A percentile compares a stretch with the other conserved stretches of the same genome.
Conservation (phyloP, 1,140 invertebrate species). For the Bombus consobrinus region DNA sequence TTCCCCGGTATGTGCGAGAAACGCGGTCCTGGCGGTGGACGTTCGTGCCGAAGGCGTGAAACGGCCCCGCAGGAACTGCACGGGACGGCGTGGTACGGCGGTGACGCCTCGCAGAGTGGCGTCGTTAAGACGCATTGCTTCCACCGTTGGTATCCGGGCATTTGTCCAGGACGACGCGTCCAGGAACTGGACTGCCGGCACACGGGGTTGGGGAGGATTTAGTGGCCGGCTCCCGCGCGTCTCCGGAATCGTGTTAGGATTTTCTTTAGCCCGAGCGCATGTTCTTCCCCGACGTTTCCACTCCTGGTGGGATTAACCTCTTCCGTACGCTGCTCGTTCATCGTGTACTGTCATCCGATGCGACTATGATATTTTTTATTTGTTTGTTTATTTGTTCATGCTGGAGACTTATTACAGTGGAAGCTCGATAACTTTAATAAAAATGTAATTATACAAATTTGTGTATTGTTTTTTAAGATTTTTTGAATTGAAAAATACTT, state of each 20-base stretch:
- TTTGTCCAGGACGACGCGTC: constrained; percentile 80
- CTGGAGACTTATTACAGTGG: too few species aligned
- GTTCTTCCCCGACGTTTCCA: too few species aligned
- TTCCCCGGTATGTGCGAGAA: background rate
- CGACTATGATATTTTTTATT: too few species aligned
- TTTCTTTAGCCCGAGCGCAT: constrained; percentile 22
- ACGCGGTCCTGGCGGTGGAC: background rate
- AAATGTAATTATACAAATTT: too few species aligned
- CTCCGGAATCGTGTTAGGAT: constrained; percentile 61
- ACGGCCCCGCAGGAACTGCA: constrained; percentile 53
- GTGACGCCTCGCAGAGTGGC: constrained; percentile 47
- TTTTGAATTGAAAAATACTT: too few species aligned
- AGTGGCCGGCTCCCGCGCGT: constrained; percentile 54
- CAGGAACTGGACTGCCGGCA: constrained; percentile 70
- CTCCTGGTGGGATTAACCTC: too few species aligned
- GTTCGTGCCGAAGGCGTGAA: constrained; percentile 27
- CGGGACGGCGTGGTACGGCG: constrained; percentile 12
- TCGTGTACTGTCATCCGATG: too few species aligned
- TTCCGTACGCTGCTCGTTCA: too few species aligned
- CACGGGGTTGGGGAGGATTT: constrained; percentile 71
- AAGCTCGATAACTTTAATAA: too few species aligned
- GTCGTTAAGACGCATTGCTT: constrained; percentile 80
- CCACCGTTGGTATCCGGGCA: constrained; percentile 81
- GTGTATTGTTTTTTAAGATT: too few species aligned
- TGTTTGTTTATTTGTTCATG: too few species aligned